Conservation (phyloP, 2,113 vertebrate genomes). For the Nymphicus hollandicus region DNA sequence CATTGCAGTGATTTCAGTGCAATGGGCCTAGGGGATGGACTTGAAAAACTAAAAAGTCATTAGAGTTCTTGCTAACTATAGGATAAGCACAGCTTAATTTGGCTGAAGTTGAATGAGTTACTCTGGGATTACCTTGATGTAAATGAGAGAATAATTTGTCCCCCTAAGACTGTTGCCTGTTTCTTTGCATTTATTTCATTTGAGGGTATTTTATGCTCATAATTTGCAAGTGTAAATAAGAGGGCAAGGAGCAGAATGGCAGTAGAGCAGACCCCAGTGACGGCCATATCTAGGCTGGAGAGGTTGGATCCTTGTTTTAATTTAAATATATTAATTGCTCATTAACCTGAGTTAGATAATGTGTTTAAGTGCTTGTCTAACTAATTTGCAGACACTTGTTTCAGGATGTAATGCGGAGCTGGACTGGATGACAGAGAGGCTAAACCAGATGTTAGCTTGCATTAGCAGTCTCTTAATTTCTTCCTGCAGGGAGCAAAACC, state of each 20-base stretch:
- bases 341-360: slow-evolving; percentile 5
- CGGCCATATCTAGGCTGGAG: not conserved
- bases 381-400: not conserved
- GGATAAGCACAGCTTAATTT: not conserved
- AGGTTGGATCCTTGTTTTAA: not conserved
- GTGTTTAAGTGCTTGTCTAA: not conserved
- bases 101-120: not conserved
- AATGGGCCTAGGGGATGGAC: not conserved
- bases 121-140: not conserved
- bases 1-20: not conserved
- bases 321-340: not conserved
- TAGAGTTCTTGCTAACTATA: not conserved
- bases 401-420: not conserved
- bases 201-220: not conserved
- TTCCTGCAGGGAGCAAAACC: not conserved
- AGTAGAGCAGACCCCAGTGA: not conserved
- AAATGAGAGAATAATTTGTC: not conserved
- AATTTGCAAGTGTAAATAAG: not conserved
- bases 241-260: fast-evolving
- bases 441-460: not conserved
- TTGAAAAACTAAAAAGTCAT: not conserved
- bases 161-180: not conserved
- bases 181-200: not conserved
- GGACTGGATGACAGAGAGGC: not conserved
- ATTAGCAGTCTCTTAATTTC: not conserved